Evolutionary conservation across 2,797 vertebrate genomes (phyloP).

Genomic region (Tympanoctomys barrerae): DNA sequence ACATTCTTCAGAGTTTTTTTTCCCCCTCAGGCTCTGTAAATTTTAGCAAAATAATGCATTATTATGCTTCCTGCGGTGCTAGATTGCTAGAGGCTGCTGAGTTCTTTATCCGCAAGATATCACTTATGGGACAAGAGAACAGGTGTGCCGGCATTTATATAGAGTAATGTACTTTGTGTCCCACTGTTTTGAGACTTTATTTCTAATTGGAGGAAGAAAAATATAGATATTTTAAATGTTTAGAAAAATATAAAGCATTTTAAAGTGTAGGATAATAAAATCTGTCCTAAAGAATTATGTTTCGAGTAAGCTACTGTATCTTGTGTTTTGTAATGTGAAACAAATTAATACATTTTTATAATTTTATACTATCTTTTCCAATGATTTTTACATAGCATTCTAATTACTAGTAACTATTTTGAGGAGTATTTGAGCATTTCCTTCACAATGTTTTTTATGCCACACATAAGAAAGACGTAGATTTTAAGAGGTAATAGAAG

Average conservation of each 20-base stretch:
- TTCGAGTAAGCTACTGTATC: slow-evolving; percentile 31
- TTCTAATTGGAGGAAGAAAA: slow-evolving; percentile 44
- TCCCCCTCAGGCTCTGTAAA: slow-evolving; percentile 67
- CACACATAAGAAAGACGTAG: not conserved
- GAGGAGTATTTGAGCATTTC: slow-evolving; percentile 7
- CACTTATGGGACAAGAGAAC: not conserved
- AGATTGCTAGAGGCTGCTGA: slow-evolving; percentile 52
- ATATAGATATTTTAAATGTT: slow-evolving; percentile 26
- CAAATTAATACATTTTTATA: not conserved
- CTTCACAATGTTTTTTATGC: slow-evolving; percentile 21
- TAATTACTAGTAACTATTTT: slow-evolving; percentile 47
- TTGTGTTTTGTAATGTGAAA: slow-evolving; percentile 44
- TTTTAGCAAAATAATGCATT: slow-evolving; percentile 68
- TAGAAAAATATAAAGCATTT: slow-evolving; percentile 46
- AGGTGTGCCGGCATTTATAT: slow-evolving; percentile 37
- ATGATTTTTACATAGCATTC: not conserved
- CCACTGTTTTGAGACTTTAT: slow-evolving; percentile 46
- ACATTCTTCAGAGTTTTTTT: slow-evolving; percentile 68
- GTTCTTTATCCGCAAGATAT: slow-evolving; percentile 10
- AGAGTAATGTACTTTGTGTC: slow-evolving; percentile 57
- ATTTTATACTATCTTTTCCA: slow-evolving; percentile 15
- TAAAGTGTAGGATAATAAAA: slow-evolving; percentile 35
- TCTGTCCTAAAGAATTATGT: not conserved
- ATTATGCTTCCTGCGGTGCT: slow-evolving; percentile 56
- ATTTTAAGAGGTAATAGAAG: not conserved